phyloP scores from a whole-genome alignment of 2,888 invertebrate species.

The Noctua pronuba region DNA sequence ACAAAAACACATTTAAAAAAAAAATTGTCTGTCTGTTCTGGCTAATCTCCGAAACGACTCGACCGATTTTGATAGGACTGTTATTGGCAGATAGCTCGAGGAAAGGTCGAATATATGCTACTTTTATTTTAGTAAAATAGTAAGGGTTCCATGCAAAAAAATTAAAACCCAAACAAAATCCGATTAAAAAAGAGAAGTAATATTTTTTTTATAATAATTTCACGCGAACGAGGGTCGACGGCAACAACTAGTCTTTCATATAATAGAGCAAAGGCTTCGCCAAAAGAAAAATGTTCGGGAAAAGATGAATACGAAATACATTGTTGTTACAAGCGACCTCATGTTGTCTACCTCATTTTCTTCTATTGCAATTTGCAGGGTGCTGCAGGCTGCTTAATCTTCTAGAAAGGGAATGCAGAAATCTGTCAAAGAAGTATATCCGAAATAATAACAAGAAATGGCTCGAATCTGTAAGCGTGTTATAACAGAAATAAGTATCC shows the following conservation, averaged over 20 bases:
- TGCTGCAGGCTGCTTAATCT: not conserved
- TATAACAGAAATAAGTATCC: not conserved
- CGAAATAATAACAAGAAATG: not conserved
- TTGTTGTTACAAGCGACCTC: not conserved
- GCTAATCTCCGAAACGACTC: too few relatives aligned
- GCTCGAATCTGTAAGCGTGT: too few relatives aligned
- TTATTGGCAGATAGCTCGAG: not conserved
- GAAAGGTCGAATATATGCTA: too few relatives aligned
- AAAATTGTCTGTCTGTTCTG: too few relatives aligned
- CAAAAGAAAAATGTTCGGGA: constrained; percentile 8
- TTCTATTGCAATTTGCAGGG: not conserved
- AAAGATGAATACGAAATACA: not conserved
- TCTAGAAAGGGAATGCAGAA: not conserved
- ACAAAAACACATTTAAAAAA: too few relatives aligned
- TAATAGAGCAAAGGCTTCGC: not conserved
- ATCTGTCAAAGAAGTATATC: not conserved
- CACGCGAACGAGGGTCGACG: too few relatives aligned
- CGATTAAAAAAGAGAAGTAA: too few relatives aligned
- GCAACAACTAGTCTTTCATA: not conserved
- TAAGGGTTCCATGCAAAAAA: too few relatives aligned
- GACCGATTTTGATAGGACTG: not conserved
- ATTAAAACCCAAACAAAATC: too few relatives aligned
- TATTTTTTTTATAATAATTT: too few relatives aligned
- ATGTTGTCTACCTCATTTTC: not conserved
- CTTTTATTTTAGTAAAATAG: too few relatives aligned